A percentile compares a stretch with the other conserved stretches of the same genome.
phyloP scores from a whole-genome alignment of 2,113 vertebrate species.

The Rhinoderma darwinii region DNA sequence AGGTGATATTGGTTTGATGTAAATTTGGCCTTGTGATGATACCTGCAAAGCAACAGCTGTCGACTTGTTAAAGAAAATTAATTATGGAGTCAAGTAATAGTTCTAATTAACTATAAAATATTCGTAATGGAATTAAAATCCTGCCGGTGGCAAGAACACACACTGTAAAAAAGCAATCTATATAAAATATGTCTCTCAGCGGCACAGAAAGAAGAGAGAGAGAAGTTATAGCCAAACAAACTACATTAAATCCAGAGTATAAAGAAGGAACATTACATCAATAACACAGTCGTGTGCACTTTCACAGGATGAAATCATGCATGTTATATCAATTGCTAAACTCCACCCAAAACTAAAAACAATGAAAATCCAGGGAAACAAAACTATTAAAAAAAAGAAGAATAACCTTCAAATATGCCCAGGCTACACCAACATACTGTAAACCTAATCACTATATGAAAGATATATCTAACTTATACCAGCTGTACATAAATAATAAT shows the following conservation, averaged over 20 bases:
- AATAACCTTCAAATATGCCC: too few species aligned
- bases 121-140: slow-evolving; percentile 21
- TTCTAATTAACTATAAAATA: slow-evolving; percentile 34
- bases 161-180: slow-evolving; percentile 40
- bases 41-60: slow-evolving; percentile 27
- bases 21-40: background rate
- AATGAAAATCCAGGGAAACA: background rate
- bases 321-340: too few species aligned
- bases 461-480: too few species aligned
- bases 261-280: background rate
- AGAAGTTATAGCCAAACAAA: background rate
- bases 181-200: background rate
- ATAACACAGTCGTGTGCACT: too few species aligned
- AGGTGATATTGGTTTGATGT: slow-evolving; percentile 24
- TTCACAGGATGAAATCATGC: too few species aligned
- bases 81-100: slow-evolving; percentile 20
- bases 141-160: slow-evolving; percentile 20
- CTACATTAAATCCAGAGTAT: background rate
- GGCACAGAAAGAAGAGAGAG: background rate
- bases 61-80: slow-evolving; percentile 42
- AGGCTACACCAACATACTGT: too few species aligned
- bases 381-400: too few species aligned
- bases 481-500: too few species aligned
- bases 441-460: too few species aligned
- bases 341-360: too few species aligned